These are phyloP conservation scores for Misgurnus mizolepis DNA, from an alignment of 2,113 vertebrate genomes.

Conservation along the genomic window DNA sequence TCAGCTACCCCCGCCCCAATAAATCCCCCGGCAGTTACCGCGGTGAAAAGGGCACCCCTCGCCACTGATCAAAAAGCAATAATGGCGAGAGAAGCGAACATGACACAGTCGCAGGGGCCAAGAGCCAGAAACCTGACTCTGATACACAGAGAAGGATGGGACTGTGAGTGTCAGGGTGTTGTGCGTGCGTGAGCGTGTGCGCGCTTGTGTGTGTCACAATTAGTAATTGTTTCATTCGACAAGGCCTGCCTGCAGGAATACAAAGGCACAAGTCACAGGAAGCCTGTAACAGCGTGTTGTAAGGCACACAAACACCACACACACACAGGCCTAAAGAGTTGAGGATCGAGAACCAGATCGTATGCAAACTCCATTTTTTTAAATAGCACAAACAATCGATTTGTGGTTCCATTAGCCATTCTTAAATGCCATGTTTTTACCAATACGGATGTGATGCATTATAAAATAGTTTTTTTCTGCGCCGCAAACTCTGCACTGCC, in stretches of 20 bases:
- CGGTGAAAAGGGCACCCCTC: slow-evolving; percentile 39
- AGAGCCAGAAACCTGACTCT: slow-evolving; percentile 22
- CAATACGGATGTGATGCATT: neutral
- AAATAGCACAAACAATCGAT: neutral
- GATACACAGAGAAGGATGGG: slow-evolving; percentile 46
- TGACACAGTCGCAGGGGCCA: slow-evolving; percentile 32
- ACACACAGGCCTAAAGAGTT: slow-evolving; percentile 9
- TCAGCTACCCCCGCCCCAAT: slow-evolving; percentile 64
- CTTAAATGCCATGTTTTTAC: too few species aligned
- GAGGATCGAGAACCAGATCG: neutral
- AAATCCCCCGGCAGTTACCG: slow-evolving; percentile 60
- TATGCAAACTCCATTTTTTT: neutral
- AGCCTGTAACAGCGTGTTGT: slow-evolving; percentile 46
- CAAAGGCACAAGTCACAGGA: slow-evolving; percentile 70
- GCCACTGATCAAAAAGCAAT: slow-evolving; percentile 44
- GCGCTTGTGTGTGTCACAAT: slow-evolving; percentile 61
- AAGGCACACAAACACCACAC: slow-evolving; percentile 34
- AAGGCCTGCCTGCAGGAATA: slow-evolving; percentile 56
- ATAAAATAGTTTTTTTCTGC: neutral
- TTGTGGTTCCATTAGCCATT: neutral
- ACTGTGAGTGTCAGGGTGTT: slow-evolving; percentile 57
- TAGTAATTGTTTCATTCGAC: slow-evolving; percentile 69
- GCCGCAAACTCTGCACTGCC: neutral
- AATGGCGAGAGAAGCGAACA: slow-evolving; percentile 41
- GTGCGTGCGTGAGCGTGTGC: slow-evolving; percentile 29